These are phyloP conservation scores for Xestia rhomboidea DNA, from an alignment of 2,888 invertebrate genomes.

Conservation along the genomic window DNA sequence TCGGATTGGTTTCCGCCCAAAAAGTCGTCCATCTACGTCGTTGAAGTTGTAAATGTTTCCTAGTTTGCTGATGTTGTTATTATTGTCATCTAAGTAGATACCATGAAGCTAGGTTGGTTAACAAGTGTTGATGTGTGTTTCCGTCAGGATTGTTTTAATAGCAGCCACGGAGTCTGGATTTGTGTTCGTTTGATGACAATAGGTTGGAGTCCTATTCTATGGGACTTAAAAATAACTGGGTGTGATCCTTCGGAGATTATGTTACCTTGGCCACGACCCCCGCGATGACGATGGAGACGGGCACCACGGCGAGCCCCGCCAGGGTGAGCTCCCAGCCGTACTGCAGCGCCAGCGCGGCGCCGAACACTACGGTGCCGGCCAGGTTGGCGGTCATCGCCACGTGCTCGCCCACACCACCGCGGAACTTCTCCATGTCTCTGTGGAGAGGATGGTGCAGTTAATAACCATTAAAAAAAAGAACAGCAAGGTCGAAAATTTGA, in stretches of 20 bases:
- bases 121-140: background rate
- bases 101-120: too few species aligned
- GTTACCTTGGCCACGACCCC: constrained; percentile 94
- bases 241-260: too few species aligned
- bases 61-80: background rate
- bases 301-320: constrained; percentile 94
- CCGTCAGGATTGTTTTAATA: background rate
- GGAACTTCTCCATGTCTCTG: constrained; percentile 94
- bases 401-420: constrained; percentile 95
- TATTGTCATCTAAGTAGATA: background rate
- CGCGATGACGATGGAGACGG: constrained; percentile 93
- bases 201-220: background rate
- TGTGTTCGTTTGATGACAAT: background rate
- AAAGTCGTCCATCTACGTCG: background rate
- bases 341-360: constrained; percentile 92
- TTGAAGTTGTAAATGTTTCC: background rate
- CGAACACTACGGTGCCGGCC: constrained; percentile 92
- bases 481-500: background rate
- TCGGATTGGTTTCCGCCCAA: background rate
- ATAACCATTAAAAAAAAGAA: background rate
- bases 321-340: constrained; percentile 96
- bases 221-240: background rate
- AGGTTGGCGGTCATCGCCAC: constrained; percentile 94
- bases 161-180: too few species aligned
- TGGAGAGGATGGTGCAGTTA: background rate